A percentile compares a stretch with the other conserved stretches of the same genome.
phyloP scores from a whole-genome alignment of 2,888 invertebrate species.

The Cancer borealis region DNA sequence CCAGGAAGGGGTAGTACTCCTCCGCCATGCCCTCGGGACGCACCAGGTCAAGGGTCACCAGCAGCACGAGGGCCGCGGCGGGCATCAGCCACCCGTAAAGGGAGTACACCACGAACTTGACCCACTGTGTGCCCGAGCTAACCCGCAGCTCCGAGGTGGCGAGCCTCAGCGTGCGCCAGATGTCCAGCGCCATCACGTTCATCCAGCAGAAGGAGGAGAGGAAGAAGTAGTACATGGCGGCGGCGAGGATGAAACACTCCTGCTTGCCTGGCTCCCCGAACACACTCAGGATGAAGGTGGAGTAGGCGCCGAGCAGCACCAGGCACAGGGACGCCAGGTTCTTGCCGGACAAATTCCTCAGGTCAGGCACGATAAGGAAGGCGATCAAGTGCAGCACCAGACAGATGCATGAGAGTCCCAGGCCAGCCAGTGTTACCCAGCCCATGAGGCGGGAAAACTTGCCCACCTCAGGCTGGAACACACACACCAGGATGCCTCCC shows the following conservation, averaged over 20 bases:
- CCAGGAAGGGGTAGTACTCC: constrained; percentile 81
- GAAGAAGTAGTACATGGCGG: constrained; percentile 82
- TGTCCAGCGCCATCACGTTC: constrained; percentile 82
- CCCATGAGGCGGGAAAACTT: constrained; percentile 80
- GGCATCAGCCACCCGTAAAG: constrained; percentile 81
- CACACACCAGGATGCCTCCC: constrained; percentile 80
- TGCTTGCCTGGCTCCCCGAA: constrained; percentile 78
- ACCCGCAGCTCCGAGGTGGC: constrained; percentile 81
- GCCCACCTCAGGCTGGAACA: constrained; percentile 78
- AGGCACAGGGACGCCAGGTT: constrained; percentile 82
- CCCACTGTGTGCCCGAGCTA: constrained; percentile 80
- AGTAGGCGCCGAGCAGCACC: constrained; percentile 81
- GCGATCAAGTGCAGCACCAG: constrained; percentile 81
- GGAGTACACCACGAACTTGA: constrained; percentile 81
- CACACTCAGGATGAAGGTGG: constrained; percentile 81
- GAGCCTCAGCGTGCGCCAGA: constrained; percentile 81
- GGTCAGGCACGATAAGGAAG: constrained; percentile 81
- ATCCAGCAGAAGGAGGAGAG: constrained; percentile 83
- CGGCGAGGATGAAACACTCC: constrained; percentile 80
- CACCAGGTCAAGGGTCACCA: constrained; percentile 80
- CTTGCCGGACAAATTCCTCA: constrained; percentile 82
- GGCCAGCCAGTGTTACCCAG: constrained; percentile 81
- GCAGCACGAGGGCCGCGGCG: constrained; percentile 79
- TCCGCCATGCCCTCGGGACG: constrained; percentile 74
- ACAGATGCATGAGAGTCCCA: constrained; percentile 81